These are phyloP conservation scores for Pholis gunnellus DNA, from an alignment of 2,113 vertebrate species.

Conservation along the genomic window DNA sequence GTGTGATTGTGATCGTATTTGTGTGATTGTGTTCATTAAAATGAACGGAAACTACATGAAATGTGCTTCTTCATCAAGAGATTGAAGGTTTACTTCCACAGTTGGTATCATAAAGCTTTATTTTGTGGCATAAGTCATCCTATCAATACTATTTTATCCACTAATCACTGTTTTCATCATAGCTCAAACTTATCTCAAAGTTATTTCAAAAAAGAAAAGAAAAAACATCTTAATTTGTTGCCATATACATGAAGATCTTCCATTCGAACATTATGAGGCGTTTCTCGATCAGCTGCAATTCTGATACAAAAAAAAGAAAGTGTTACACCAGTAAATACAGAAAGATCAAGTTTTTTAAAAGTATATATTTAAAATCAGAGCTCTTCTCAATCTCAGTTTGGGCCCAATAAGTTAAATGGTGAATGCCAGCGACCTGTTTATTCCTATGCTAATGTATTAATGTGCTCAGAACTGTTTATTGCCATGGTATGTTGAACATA, in stretches of 20 bases:
- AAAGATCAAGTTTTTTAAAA: background rate
- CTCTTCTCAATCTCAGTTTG: background rate
- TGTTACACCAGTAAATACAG: background rate
- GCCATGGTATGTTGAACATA: too few species aligned
- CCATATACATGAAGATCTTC: background rate
- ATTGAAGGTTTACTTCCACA: background rate
- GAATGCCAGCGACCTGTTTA: too few species aligned
- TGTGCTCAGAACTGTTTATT: too few species aligned
- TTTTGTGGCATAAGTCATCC: background rate
- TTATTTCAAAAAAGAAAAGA: background rate
- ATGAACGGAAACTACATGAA: slow-evolving; percentile 56
- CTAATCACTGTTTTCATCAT: background rate
- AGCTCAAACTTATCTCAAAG: background rate
- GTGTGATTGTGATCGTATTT: slow-evolving; percentile 64
- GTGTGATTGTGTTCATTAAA: slow-evolving; percentile 78
- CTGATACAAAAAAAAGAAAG: background rate
- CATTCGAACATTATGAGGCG: background rate
- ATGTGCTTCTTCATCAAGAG: slow-evolving; percentile 15
- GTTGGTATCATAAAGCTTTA: background rate
- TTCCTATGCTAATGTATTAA: background rate
- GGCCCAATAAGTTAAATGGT: background rate
- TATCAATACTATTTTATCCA: background rate
- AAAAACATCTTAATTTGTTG: background rate
- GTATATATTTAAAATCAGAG: background rate
- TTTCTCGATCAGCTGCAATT: background rate